Conservation (phyloP, 2,113 vertebrate species). For the Malurus cyaneus region DNA sequence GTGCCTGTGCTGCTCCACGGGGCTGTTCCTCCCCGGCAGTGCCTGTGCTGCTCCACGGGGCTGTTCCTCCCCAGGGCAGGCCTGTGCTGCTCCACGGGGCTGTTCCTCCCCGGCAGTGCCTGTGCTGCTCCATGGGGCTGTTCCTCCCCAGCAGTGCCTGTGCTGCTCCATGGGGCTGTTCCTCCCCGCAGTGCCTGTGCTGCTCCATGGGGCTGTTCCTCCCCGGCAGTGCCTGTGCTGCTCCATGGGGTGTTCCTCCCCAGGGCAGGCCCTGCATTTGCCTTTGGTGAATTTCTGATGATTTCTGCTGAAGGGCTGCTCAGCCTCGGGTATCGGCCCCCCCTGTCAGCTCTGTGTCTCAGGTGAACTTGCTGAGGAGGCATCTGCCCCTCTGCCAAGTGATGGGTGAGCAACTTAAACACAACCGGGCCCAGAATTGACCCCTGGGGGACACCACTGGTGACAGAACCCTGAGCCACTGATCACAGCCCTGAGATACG, state of each 20-base stretch:
- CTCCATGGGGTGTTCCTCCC: accelerated
- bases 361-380: too few species aligned
- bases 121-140: too few species aligned
- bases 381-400: not conserved
- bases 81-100: not conserved
- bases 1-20: not conserved
- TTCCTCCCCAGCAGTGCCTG: too few species aligned
- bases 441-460: too few species aligned
- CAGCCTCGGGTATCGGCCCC: not conserved
- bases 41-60: too few species aligned
- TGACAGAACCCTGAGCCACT: not conserved
- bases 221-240: not conserved
- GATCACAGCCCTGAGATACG: not conserved
- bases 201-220: too few species aligned
- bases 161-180: not conserved
- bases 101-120: too few species aligned
- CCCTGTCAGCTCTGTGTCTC: not conserved
- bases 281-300: not conserved
- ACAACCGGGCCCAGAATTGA: not conserved
- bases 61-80: too few species aligned
- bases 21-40: too few species aligned
- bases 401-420: not conserved
- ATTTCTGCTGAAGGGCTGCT: not conserved
- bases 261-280: too few species aligned
- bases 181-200: too few species aligned